Evolutionary conservation across 2,888 invertebrate genomes (phyloP), one percentile per base, ranked within the genome.

Genomic region (Liodrosophila aerea): DNA sequence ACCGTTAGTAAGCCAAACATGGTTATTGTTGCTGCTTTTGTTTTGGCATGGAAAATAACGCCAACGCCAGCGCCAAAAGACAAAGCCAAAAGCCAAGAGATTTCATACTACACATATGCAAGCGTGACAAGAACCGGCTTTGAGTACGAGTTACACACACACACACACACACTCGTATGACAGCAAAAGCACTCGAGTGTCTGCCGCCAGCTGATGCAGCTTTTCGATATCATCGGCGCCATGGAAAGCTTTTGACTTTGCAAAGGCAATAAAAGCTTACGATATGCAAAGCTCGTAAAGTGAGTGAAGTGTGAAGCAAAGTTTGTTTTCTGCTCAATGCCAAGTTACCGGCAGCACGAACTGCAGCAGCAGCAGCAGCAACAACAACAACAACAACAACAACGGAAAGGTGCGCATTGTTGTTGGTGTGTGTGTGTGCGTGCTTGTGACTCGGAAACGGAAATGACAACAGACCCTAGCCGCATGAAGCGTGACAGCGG

Each of bases 401-500:
- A 37, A 29, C 15, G 13, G 31, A 58, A 41, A 63, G 62, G 50
- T 60, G 30, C 65, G 41, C 43, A n/a, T 5, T 7, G 30, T 39
- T 54, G 39, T 46, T 30, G 45, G 49, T 45, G 27, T 36, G 36
- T 37, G 16, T 31, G 43, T 51, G 37, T 51, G 45, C 51, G 11
- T 43, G 37, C 33, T 51, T 43, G 11, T 41, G 53, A 50, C 56
- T 41, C 81, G 81, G 81, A 81, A 81, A 81, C 82, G 81, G 81
- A 84, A 84, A 81, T 73, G 78, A 63, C 68, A 50, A 59, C 72
- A 63, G 33, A 47, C 39, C 44, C 36, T 50, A 64, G 49, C 45
- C 37, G 40, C 61, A 61, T 31, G 51, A 52, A 45, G 47, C 67
- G 53, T 63, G 67, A 62, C 73, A 64, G 64, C 61, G 57, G 22